Conservation (phyloP, 2,888 invertebrate genomes). For the Augiades crinisus region DNA sequence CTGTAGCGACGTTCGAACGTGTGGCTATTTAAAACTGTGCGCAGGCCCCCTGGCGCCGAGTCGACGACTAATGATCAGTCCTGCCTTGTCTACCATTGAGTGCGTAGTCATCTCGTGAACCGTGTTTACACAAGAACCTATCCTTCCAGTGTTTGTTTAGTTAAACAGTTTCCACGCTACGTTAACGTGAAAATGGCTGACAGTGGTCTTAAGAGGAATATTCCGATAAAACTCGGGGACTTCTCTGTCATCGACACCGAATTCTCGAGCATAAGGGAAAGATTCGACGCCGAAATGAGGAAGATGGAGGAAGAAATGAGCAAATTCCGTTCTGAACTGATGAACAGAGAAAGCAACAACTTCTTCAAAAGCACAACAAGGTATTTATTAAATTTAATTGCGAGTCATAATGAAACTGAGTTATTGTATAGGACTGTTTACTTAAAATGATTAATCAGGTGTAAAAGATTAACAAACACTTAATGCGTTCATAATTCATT, state of each 20-base stretch:
- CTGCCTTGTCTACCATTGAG: constrained; percentile 72
- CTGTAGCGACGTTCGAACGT: constrained; percentile 63
- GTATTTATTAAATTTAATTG: constrained; percentile 75
- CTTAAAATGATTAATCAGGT: constrained; percentile 9
- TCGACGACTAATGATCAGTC: constrained; percentile 78
- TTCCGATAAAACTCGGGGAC: constrained; percentile 96
- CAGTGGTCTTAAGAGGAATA: constrained; percentile 91
- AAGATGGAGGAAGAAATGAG: constrained; percentile 99
- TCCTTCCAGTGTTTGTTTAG: constrained; percentile 75
- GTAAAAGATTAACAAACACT: constrained; percentile 22
- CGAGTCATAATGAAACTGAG: neutral
- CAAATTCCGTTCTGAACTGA: constrained; percentile 94
- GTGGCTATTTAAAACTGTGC: constrained; percentile 82
- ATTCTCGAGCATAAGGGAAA: constrained; percentile 96
- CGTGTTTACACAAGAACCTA: constrained; percentile 73
- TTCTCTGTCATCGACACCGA: constrained; percentile 98
- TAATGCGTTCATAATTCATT: constrained; percentile 29
- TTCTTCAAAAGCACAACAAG: constrained; percentile 95
- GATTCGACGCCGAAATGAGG: constrained; percentile 98
- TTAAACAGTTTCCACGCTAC: constrained; percentile 55
- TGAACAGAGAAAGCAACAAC: constrained; percentile 95
- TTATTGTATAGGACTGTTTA: neutral
- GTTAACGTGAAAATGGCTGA: constrained; percentile 86
- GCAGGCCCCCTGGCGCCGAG: constrained; percentile 79
- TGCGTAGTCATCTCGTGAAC: constrained; percentile 64